These are phyloP conservation scores for Nansenia antarctica DNA, from an alignment of 2,113 vertebrate species.

Conservation along the genomic window DNA sequence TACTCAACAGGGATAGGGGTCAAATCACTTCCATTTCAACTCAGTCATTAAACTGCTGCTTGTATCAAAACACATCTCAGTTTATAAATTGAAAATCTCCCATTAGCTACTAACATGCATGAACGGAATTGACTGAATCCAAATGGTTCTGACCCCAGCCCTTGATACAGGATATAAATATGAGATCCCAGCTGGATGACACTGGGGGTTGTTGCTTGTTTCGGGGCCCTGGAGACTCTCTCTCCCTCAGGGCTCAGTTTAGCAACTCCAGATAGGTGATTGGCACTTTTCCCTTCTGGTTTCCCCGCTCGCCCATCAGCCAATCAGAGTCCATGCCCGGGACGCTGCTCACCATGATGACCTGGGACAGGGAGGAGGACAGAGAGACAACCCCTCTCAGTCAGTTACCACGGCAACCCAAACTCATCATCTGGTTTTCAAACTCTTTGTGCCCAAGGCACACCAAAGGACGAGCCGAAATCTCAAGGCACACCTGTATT, in stretches of 20 bases:
- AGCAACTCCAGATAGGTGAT: conserved; percentile 98
- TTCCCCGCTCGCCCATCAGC: conserved; percentile 97
- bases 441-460: too few relatives aligned
- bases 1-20: conserved; percentile 36
- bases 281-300: conserved; percentile 96
- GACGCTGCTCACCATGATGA: conserved; percentile 92
- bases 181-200: conserved; percentile 58
- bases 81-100: neutral
- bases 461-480: too few relatives aligned
- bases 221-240: conserved; percentile 16
- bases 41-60: conserved; percentile 15
- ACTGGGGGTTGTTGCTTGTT: conserved; percentile 55
- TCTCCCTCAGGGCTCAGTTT: conserved; percentile 75
- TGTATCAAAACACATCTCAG: too few relatives aligned
- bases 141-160: conserved; percentile 25
- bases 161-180: conserved; percentile 80
- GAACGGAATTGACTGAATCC: conserved; percentile 22
- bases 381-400: neutral
- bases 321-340: conserved; percentile 96
- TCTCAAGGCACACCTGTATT: too few relatives aligned
- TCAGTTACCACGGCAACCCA: neutral
- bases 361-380: conserved; percentile 72
- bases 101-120: too few relatives aligned
- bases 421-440: too few relatives aligned
- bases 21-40: conserved; percentile 9